Evolutionary conservation across 2,113 vertebrate genomes (phyloP), one percentile per base, ranked within the genome.

Genomic region (Otolemur garnettii): DNA sequence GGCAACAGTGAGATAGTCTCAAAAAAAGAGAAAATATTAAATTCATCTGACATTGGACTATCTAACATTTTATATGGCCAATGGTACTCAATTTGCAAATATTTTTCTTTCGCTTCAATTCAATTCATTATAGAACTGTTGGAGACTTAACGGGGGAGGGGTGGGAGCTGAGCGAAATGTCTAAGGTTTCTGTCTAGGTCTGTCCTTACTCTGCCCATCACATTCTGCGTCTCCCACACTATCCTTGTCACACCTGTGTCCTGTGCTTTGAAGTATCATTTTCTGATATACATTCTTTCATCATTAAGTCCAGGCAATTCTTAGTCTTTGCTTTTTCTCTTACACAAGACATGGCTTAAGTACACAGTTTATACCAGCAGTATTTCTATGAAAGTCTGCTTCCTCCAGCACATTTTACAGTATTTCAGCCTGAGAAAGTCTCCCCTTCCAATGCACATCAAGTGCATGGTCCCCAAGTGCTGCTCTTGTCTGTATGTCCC

Each of bases 291-390:
- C 83, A 26, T 92, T 74, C 62, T 30, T 33, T 72, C 50, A 80
- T 87, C 78, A 77, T 19, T 90, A 92, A 71, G 57, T 71, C 80
- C 66, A 85, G 60, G n/a, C 9, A 90, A 38, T 21, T 64, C 78
- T 68, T 69, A 84, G 75, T 83, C 66, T 59, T 75, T 69, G 15
- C 0, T 87, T 94, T 90, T 81, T 12, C 53, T 22, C 42, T 79
- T 81, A 22, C 8, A 66, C 2, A 18, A 33, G 7, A 64, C n/a
- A n/a, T 64, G 22, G 6, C 55, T 94, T 71, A 75, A 75, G 22
- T 75, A 57, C 3, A 53, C 11, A 12, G 57, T 66, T 87, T 53
- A 35, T 22, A 38, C 24, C 24, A n/a, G 12, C 17, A 18, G 59
- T 38, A 78, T 90, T 80, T 91, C 50, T 90, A 71, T 74, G 38